A percentile compares a stretch with the other conserved stretches of the same genome.
Conservation (phyloP, 2,888 invertebrate species). For the Augiades crinisus region DNA sequence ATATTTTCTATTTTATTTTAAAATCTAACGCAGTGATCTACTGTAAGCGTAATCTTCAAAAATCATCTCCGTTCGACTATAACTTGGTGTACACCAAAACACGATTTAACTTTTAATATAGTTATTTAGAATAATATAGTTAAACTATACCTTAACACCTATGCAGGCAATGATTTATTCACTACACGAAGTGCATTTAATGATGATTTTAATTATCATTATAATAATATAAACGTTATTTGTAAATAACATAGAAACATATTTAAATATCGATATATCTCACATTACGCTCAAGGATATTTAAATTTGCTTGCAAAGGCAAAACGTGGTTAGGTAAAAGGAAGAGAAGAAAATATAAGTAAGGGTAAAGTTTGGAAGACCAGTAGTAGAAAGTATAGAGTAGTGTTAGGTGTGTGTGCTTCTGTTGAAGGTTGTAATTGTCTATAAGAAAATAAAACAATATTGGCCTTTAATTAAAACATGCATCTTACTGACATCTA, state of each 20-base stretch:
- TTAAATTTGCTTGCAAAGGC: conserved; percentile 73
- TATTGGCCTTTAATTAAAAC: conserved; percentile 14
- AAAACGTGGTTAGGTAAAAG: conserved; percentile 31
- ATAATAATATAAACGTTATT: conserved; percentile 42
- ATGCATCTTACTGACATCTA: conserved; percentile 24
- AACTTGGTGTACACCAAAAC: conserved; percentile 66
- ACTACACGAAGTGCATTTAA: conserved; percentile 72
- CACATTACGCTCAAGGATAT: conserved; percentile 59
- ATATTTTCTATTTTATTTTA: conserved; percentile 41
- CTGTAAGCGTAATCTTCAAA: conserved; percentile 63
- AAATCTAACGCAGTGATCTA: conserved; percentile 59
- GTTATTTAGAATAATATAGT: conserved; percentile 42
- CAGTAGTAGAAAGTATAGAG: conserved; percentile 30
- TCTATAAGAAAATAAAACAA: not conserved
- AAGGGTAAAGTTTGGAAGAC: conserved; percentile 27
- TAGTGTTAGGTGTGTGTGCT: conserved; percentile 22
- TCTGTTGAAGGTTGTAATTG: not conserved
- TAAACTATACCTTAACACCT: conserved; percentile 59
- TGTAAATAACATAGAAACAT: conserved; percentile 49
- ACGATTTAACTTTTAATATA: conserved; percentile 47
- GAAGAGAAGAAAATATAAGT: conserved; percentile 39
- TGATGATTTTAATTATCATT: conserved; percentile 50
- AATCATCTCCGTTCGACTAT: conserved; percentile 48
- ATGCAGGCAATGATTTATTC: conserved; percentile 62
- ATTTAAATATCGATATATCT: conserved; percentile 45